Evolutionary conservation across 2,797 vertebrate species (phyloP).

Genomic region (Pantherophis alleghaniensis): DNA sequence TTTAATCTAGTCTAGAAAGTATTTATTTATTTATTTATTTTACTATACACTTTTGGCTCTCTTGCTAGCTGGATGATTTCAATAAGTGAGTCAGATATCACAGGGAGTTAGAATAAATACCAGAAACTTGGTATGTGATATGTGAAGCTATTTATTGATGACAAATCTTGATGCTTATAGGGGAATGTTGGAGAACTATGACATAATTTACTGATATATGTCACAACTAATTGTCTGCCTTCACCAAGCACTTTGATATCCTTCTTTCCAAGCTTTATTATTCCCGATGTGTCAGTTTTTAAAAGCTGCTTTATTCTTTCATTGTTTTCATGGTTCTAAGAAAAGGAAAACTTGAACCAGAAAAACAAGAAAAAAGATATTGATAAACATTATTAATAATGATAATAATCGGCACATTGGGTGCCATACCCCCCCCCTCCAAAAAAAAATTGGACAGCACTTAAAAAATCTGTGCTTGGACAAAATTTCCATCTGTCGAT

Average conservation of each 20-base stretch:
- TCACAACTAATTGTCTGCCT: neutral
- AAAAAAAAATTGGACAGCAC: too few species aligned
- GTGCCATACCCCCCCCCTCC: too few species aligned
- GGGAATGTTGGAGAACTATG: neutral
- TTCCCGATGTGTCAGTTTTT: neutral
- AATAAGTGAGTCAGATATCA: neutral
- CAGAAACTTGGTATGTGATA: neutral
- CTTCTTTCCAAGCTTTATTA: neutral
- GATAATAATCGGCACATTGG: neutral
- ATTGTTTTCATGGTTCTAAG: neutral
- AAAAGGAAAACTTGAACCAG: neutral
- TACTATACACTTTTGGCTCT: neutral
- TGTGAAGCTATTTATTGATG: neutral
- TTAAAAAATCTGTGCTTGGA: neutral
- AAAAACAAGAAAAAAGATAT: neutral
- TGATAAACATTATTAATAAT: neutral
- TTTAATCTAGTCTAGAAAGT: neutral
- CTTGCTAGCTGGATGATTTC: neutral
- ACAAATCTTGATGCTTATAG: neutral
- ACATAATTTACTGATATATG: neutral
- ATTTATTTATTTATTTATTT: neutral
- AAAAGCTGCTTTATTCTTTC: neutral
- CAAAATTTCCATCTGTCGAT: neutral
- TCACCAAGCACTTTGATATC: neutral
- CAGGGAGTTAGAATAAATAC: neutral